Conservation (phyloP, 1,140 invertebrate genomes). For the Drosophila repleta region DNA sequence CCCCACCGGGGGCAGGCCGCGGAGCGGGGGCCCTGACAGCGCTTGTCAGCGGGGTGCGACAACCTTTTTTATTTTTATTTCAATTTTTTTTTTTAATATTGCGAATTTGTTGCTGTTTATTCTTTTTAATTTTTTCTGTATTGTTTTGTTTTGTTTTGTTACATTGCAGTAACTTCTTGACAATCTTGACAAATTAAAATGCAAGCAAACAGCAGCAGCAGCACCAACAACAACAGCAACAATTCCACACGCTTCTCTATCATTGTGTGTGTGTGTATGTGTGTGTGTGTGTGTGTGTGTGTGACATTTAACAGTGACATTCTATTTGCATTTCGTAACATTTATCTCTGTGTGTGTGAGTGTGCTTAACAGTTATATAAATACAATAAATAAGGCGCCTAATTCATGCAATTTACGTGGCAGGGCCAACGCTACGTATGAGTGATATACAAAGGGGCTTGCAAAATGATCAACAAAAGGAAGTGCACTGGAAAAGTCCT, state of each 20-base stretch:
- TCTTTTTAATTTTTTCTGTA: constrained; percentile 14
- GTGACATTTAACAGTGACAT: constrained; percentile 38
- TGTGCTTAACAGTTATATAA: constrained; percentile 50
- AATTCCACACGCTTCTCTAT: constrained; percentile 7
- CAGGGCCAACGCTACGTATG: constrained; percentile 46
- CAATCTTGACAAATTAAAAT: constrained; percentile 65
- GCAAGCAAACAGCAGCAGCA: constrained; percentile 26
- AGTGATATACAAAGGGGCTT: constrained; percentile 44
- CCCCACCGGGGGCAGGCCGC: neutral
- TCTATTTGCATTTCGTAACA: constrained; percentile 62
- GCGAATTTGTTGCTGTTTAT: neutral
- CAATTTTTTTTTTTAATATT: constrained; percentile 4
- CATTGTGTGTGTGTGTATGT: neutral
- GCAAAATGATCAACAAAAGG: constrained; percentile 38
- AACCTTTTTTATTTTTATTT: constrained; percentile 29
- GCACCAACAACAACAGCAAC: constrained; percentile 2
- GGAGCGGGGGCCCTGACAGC: neutral
- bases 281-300: constrained; percentile 13
- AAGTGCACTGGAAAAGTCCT: constrained; percentile 25
- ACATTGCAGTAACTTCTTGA: constrained; percentile 21
- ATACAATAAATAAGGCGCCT: constrained; percentile 53
- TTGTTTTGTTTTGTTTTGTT: constrained; percentile 23
- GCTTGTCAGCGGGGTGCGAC: constrained; percentile 33
- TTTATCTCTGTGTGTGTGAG: constrained; percentile 8
- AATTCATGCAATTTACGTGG: constrained; percentile 58